These are phyloP conservation scores for Arion vulgaris DNA, from an alignment of 1,140 invertebrate genomes.

Conservation along the genomic window DNA sequence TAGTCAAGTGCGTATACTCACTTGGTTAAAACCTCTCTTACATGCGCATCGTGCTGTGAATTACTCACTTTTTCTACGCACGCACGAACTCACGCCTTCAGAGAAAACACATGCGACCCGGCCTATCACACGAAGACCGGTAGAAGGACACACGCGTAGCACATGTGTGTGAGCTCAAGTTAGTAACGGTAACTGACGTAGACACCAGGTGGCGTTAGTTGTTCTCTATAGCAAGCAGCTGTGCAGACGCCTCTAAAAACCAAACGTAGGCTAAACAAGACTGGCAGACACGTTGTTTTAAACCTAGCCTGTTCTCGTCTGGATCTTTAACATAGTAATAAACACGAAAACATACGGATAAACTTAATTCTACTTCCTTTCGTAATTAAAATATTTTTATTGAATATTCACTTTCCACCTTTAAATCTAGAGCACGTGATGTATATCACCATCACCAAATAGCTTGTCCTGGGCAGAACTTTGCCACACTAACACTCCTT, in stretches of 20 bases:
- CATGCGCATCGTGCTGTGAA: not conserved
- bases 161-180: not conserved
- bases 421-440: no score
- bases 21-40: no score
- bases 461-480: no score
- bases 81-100: not conserved
- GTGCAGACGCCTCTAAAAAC: not conserved
- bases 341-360: no score
- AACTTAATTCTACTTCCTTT: no score
- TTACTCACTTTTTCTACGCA: not conserved
- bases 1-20: no score
- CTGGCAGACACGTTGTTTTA: not conserved
- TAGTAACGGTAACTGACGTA: not conserved
- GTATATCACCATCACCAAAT: no score
- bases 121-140: not conserved
- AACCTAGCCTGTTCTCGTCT: not conserved
- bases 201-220: constrained; percentile 10
- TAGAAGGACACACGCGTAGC: not conserved
- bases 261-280: not conserved
- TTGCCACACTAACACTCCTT: no score
- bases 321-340: no score
- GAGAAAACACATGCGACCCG: no score
- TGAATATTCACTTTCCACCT: no score
- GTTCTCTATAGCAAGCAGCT: not conserved
- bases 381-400: no score